Evolutionary conservation across 1,140 invertebrate species (phyloP).

Genomic region (Amyelois transitella): DNA sequence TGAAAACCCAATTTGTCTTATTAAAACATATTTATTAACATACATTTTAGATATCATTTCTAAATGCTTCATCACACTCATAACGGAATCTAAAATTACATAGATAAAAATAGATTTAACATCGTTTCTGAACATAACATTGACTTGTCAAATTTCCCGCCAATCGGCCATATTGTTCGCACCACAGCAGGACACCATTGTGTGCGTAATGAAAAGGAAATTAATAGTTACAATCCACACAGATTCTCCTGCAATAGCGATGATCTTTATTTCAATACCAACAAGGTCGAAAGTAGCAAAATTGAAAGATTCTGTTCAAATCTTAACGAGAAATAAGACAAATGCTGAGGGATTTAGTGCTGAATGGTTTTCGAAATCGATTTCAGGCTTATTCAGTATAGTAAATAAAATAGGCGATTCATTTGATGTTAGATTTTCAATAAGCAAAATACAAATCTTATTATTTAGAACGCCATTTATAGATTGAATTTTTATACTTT

Average conservation of each 20-base stretch:
- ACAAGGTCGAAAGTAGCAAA: neutral
- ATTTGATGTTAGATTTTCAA: neutral
- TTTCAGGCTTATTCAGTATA: slow-evolving; percentile 38
- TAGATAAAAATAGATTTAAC: neutral
- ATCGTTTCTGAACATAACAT: slow-evolving; percentile 3
- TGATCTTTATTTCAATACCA: neutral
- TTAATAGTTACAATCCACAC: slow-evolving; percentile 51
- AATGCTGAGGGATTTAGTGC: neutral
- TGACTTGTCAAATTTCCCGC: slow-evolving; percentile 24
- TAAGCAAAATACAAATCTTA: no score
- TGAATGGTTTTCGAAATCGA: slow-evolving; percentile 2
- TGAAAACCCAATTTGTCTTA: no score
- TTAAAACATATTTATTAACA: no score
- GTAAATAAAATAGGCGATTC: slow-evolving; percentile 22
- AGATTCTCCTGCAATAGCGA: neutral
- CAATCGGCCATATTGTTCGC: slow-evolving; percentile 58
- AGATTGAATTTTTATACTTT: no score
- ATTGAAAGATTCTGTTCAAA: neutral
- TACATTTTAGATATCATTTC: no score
- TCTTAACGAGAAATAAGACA: neutral
- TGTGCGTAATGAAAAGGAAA: slow-evolving; percentile 61
- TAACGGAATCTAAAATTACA: neutral
- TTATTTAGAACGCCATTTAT: no score
- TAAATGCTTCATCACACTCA: neutral
- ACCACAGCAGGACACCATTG: slow-evolving; percentile 56